Evolutionary conservation across 1,140 invertebrate species (phyloP).

Genomic region (Drosophila ohnishii): DNA sequence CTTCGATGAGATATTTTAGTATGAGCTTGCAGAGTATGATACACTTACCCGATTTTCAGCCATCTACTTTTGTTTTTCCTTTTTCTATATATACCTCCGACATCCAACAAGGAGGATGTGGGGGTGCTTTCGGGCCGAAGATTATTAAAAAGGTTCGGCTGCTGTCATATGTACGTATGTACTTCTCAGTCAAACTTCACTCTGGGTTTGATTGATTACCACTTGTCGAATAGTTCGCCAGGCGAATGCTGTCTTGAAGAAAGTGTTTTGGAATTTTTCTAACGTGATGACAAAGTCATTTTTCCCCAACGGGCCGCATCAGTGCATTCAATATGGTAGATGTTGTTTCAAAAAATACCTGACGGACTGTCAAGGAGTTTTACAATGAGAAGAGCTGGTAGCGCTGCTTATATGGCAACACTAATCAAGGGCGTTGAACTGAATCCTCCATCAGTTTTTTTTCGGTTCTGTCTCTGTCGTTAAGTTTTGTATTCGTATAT

Average conservation of each 20-base stretch:
- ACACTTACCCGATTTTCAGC: slow-evolving; percentile 4
- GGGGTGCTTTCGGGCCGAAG: slow-evolving; percentile 44
- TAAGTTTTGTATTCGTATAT: not conserved
- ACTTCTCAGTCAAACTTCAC: slow-evolving; percentile 40
- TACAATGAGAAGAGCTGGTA: too few species aligned
- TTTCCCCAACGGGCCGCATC: slow-evolving; percentile 25
- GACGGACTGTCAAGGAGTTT: slow-evolving; percentile 37
- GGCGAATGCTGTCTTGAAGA: slow-evolving; percentile 42
- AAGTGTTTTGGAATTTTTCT: slow-evolving; percentile 10
- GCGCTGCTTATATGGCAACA: slow-evolving; percentile 51
- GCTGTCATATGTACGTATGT: slow-evolving; percentile 69
- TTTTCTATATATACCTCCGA: slow-evolving; percentile 50
- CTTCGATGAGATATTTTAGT: too few species aligned
- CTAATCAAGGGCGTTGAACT: slow-evolving; percentile 59
- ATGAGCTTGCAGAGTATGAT: too few species aligned
- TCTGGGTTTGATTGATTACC: slow-evolving; percentile 71
- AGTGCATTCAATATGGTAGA: slow-evolving; percentile 60
- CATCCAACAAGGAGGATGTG: slow-evolving; percentile 29
- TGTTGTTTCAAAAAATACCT: slow-evolving; percentile 63
- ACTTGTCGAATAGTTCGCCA: slow-evolving; percentile 64
- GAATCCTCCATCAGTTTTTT: not conserved
- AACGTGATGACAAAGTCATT: slow-evolving; percentile 65
- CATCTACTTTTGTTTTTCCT: slow-evolving; percentile 48
- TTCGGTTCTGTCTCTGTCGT: not conserved
- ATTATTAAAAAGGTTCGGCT: slow-evolving; percentile 75